Base-by-base conservation (phyloP, 2,888 invertebrate genomes). In the Eilema depressum region DNA sequence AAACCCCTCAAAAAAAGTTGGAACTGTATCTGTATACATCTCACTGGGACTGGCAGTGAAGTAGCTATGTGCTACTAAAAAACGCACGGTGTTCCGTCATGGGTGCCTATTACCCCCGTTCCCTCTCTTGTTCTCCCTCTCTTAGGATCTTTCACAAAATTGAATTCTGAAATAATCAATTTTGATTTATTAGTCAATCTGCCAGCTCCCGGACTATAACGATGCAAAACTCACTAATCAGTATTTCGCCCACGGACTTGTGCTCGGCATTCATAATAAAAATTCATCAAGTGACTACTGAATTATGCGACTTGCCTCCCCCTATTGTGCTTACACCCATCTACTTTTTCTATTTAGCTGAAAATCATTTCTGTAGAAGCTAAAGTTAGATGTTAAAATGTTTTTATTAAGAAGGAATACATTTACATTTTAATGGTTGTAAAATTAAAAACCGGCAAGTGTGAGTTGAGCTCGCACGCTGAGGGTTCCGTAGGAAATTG, bases 211-310 rank as follows among this genome's bases (percentile, higher is more conserved):
- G 33, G 56, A 26, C 53, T 47, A 25, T 10, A 23, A 33, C n/a
- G 65, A 69, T 37, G 60, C 63, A 64, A 63, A 74, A 69, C 26
- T 63, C 28, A 59, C 23, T 53, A 71, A 73, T 78, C 66, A 75
- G 72, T 73, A 80, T 80, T 80, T 70, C 33, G n/a, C 8, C 72
- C 80, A 80, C 80, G 78, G 66, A 61, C 67, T 14, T 60, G 59
- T 63, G 69, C 59, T 75, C 75, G 79, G 77, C 73, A 77, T 26
- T 69, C 71, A 75, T 75, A 81, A 81, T 80, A 74, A 74, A 73
- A 79, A 81, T 81, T 81, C 79, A 77, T 81, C 77, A 75, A 68
- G 69, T 72, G 75, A 56, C 78, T 66, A 62, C 70, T 63, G 57
- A 73, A 75, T 67, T 71, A 66, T 72, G 47, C 41, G 65, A 63